phyloP scores from a whole-genome alignment of 2,113 vertebrate species.

The Tetrao urogallus region DNA sequence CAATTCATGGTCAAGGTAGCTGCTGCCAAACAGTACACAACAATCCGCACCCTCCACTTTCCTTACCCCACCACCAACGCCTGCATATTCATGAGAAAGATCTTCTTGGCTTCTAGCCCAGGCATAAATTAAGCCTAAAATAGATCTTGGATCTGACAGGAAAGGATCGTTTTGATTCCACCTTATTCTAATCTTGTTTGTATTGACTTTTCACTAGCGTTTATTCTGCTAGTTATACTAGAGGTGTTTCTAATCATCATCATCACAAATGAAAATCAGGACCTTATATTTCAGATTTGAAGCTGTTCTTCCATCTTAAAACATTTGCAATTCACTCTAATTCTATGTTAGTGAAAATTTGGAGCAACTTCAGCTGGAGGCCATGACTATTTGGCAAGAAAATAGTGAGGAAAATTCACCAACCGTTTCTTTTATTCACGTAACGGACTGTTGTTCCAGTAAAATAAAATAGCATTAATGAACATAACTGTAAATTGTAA shows the following conservation, averaged over 20 bases:
- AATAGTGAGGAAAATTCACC: neutral
- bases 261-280: neutral
- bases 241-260: neutral
- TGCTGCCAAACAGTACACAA: neutral
- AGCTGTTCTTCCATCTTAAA: neutral
- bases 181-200: neutral
- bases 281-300: neutral
- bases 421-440: neutral
- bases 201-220: neutral
- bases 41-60: neutral
- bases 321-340: neutral
- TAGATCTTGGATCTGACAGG: neutral
- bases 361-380: conserved; percentile 32
- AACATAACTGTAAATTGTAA: neutral
- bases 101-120: neutral
- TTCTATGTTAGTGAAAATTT: conserved; percentile 25
- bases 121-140: neutral
- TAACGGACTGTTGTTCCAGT: neutral
- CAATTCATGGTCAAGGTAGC: neutral
- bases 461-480: conserved; percentile 32
- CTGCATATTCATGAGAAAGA: neutral
- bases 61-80: neutral
- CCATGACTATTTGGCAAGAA: neutral
- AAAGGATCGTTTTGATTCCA: neutral
- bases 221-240: neutral